Base-by-base conservation (phyloP, 2,888 invertebrate species). In the Yponomeuta cagnagella region DNA sequence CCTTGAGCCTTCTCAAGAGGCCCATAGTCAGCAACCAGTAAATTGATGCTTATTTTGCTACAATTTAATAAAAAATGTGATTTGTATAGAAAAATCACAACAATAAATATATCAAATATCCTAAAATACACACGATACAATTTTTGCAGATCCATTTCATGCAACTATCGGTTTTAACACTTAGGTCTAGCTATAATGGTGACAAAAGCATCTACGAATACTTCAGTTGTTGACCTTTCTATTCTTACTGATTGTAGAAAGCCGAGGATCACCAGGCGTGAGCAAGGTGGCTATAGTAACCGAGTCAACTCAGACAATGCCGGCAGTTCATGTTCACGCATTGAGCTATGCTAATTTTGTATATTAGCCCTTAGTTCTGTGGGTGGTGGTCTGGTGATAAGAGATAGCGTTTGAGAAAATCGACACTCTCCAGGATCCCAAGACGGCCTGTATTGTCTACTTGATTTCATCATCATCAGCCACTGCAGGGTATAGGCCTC, bases 301-400 rank as follows among this genome's bases (percentile, higher is more conserved):
- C 52, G 15, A 58, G 15, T 58, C 52, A 5, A 15, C 52, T 58
- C 52, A 33, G 31, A 70, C 70, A 70, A 70, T 70, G 64, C 64
- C 48, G 64, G 15, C 15, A 58, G 52, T 58, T 15, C 52, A 58
- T 70, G 70, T 48, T 30, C 70, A 63, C 63, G 70, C 70, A 70
- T 64, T 70, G 64, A 70, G 43, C 64, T 12, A 70, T 70, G 70
- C 70, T 64, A 70, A 70, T 70, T 64, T 48, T 43, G 23, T 63
- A 23, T 33, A 33, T 65, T 31, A 65, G 12, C 33, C 31, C 15
- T 58, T 58, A 58, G 43, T 58, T 15, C 15, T 15, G 12, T 15
- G 52, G 52, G 15, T 8, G 52, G 52, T 15, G 15, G 12, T 15
- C 2, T 15, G 15, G 52, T 15, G 52, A 58, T 15, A 58, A 15